Evolutionary conservation across 2,888 invertebrate species (phyloP).

Genomic region (Coenonympha arcania): DNA sequence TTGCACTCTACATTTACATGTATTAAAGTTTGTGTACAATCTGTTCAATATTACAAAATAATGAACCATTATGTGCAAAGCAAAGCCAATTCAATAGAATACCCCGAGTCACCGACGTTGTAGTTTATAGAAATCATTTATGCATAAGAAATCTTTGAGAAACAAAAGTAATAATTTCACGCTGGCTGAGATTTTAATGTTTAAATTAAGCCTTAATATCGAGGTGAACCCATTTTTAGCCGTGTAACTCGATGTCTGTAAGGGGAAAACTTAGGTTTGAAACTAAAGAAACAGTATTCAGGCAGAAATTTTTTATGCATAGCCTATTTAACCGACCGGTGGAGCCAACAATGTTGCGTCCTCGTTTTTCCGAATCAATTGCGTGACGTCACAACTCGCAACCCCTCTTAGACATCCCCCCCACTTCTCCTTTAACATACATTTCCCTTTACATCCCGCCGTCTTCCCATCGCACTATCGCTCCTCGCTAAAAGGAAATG

Average conservation of each 20-base stretch:
- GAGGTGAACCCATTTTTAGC: too few species aligned
- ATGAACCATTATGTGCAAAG: conserved; percentile 24
- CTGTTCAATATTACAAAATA: not conserved
- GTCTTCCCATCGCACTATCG: conserved; percentile 39
- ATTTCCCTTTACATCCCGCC: conserved; percentile 52
- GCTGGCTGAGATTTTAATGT: conserved; percentile 16
- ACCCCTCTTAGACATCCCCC: conserved; percentile 42
- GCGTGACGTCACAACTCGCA: conserved; percentile 58
- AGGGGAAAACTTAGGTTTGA: not conserved
- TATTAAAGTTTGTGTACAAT: not conserved
- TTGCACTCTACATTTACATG: not conserved
- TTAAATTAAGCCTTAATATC: conserved; percentile 16
- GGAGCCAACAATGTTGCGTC: conserved; percentile 60
- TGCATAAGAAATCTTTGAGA: not conserved
- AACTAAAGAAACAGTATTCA: not conserved
- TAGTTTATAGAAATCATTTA: too few species aligned
- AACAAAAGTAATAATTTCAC: conserved; percentile 20
- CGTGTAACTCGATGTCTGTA: too few species aligned
- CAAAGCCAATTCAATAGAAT: not conserved
- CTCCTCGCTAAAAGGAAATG: conserved; percentile 21
- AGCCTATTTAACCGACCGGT: conserved; percentile 13
- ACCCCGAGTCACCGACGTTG: too few species aligned
- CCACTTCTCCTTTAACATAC: conserved; percentile 41
- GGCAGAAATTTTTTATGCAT: not conserved
- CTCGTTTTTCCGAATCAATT: conserved; percentile 69